Evolutionary conservation across 1,140 invertebrate species (phyloP), one percentile per base, ranked within the genome.

Genomic region (Papilio polytes): DNA sequence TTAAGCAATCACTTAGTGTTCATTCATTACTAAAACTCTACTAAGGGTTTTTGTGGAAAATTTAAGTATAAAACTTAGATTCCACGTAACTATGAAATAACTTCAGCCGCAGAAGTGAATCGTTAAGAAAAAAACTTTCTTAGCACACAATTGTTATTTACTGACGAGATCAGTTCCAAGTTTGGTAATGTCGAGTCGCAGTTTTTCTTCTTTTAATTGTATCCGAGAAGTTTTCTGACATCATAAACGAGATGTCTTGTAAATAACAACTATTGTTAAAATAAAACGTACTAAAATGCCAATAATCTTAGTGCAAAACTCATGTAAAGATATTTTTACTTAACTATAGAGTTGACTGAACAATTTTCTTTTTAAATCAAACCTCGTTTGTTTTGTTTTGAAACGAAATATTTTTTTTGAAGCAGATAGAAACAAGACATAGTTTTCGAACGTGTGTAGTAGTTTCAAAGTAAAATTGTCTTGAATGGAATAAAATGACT

Each of bases 191-290:
- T 51, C 74, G 74, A 76, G 46, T 76, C 41, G 41, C 74, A 76
- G 74, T 76, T 76, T 76, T 51, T 51, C 74, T 76, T 76, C 3
- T 51, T 76, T 76, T 76, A 76, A 76, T 76, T 76, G 74, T 76
- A 76, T 76, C 74, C 20, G 22, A 76, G 41, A 48, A 74, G n/a
- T 76, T 76, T 20, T 36, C 44, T 10, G 74, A 48, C 74, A 51
- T 46, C 44, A 46, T 53, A 48, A 22, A 76, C 46, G n/a, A 26
- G 44, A 48, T 76, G 20, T 76, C 44, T 76, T 78, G 66, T 78
- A 31, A 81, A 81, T 78, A 48, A 18, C 31, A 41, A 81, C 63
- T 31, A 66, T 18, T 66, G 26, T 63, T 22, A 22, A 63, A 63
- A 63, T 31, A n/a, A n/a, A 8, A 53, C 3, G n/a, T 53, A 53